Evolutionary conservation across 2,888 invertebrate genomes (phyloP), one percentile per base, ranked within the genome.

Genomic region (Dryococelus australis): DNA sequence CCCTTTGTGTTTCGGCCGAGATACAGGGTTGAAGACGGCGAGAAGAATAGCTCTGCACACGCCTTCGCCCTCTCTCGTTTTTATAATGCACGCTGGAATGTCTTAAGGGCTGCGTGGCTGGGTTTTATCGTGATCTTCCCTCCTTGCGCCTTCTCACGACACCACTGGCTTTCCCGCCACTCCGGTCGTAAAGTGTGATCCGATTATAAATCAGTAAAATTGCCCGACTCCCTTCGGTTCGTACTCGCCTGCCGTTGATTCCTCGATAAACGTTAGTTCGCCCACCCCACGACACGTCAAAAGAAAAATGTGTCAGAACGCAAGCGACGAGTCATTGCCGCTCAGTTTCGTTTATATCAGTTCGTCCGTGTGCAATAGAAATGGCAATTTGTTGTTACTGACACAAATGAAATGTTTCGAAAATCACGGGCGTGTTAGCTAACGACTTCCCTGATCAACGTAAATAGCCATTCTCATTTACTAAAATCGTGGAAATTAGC

Each of bases 11-110:
- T 20, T 20, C 65, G 65, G 24, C 65, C 24, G 65, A 65, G 65
- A 65, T 65, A 65, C 24, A 65, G 65, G 65, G 16, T 20, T n/a
- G 65, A 65, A n/a, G 65, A 65, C 65, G 8, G 10, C 24, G 65
- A n/a, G 65, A 65, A 65, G 65, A 65, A 65, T 65, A 20, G 65
- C 13, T n/a, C 24, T 20, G 65, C 65, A 65, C 65, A 65, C 65
- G 65, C 24, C 65, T 35, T 65, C 24, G 65, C 2, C 65, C 16
- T n/a, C 65, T 20, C 16, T 20, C 12, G 65, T 20, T 65, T 24
- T 65, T 65, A 65, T 65, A 65, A 65, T 65, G 65, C 65, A n/a
- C 65, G 65, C 65, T 24, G 65, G 65, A 65, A 65, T 65, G 65
- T 65, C 24, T 65, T 65, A 65, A 65, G 65, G 65, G 65, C 6